Base-by-base conservation (phyloP, 2,888 invertebrate genomes). In the Plemyria rubiginata region DNA sequence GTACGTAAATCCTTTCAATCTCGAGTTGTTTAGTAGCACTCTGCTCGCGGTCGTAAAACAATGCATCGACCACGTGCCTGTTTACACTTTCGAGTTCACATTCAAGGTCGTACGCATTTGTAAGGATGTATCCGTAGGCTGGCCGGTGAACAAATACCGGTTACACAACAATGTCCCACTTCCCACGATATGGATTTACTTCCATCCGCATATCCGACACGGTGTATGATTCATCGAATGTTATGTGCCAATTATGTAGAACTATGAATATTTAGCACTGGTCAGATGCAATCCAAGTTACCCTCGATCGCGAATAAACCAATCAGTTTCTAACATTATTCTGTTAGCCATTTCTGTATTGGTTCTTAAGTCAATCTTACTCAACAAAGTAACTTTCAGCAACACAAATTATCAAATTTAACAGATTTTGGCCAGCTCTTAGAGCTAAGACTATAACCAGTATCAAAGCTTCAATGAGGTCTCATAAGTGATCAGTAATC, bases 31-130 rank as follows among this genome's bases (percentile, higher is more conserved):
- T 80, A 16, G 78, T 75, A 80, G 80, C 77, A 80, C 81, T 86
- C 81, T 78, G 81, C 82, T 78, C 80, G 79, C 82, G 78, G 82
- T 81, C 87, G 90, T 92, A 89, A 92, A 92, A 92, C 92, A 92
- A 92, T 92, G 92, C 92, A 91, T 88, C 85, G 88, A 84, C 81
- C 92, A 88, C 90, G 90, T 90, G 92, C 87, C 84, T 86, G 88
- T 87, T 89, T 89, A 91, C 90, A 90, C 88, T 91, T 90, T 87
- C 86, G 89, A 90, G 92, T 91, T 91, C 90, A 89, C 88, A 89
- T 87, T 85, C 88, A 92, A 92, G 92, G 92, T 88, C 91, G 88
- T 88, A 90, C 90, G 92, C 90, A 90, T 92, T 91, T 90, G 92
- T 90, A 90, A 92, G 91, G 92, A 92, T 92, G 91, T 90, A 84